Evolutionary conservation across 1,140 invertebrate species (phyloP).

Genomic region (Bombus sibiricus): DNA sequence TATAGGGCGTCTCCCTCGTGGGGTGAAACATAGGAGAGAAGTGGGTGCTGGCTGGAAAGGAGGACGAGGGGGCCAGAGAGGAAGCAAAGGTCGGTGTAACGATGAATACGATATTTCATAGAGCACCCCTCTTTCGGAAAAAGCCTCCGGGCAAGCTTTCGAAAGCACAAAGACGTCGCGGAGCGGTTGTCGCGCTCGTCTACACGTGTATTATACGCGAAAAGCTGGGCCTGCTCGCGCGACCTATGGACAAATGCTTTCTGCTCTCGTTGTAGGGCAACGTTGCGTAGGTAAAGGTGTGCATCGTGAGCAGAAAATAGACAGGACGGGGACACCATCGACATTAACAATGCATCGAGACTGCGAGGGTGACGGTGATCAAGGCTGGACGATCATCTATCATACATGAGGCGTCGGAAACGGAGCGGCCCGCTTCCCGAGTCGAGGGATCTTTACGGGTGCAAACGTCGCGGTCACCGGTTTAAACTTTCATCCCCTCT

Average conservation of each 20-base stretch:
- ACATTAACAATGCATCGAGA: constrained; percentile 57
- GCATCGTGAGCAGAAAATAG: constrained; percentile 50
- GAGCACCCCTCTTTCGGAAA: constrained; percentile 53
- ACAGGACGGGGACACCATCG: constrained; percentile 49
- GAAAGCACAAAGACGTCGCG: constrained; percentile 57
- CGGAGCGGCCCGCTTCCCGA: background rate
- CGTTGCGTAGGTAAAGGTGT: constrained; percentile 43
- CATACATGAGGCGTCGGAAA: constrained; percentile 38
- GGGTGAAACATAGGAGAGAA: constrained; percentile 17
- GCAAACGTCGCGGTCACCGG: background rate
- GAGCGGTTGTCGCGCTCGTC: constrained; percentile 42
- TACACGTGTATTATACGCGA: constrained; percentile 49
- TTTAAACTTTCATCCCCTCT: background rate
- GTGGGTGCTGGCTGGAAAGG: background rate
- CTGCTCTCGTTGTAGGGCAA: constrained; percentile 36
- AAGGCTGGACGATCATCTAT: constrained; percentile 58
- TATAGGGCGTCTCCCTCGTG: background rate
- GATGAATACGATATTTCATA: constrained; percentile 66
- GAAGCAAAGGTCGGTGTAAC: constrained; percentile 56
- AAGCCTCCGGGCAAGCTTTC: constrained; percentile 55
- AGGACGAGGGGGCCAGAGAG: background rate
- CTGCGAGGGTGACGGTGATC: constrained; percentile 66
- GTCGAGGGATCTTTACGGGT: constrained; percentile 19
- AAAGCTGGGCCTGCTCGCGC: background rate
- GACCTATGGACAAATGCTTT: constrained; percentile 23